Evolutionary conservation across 2,797 vertebrate species (phyloP), one percentile per base, ranked within the genome.

Genomic region (Enteromius unitaeniatus): DNA sequence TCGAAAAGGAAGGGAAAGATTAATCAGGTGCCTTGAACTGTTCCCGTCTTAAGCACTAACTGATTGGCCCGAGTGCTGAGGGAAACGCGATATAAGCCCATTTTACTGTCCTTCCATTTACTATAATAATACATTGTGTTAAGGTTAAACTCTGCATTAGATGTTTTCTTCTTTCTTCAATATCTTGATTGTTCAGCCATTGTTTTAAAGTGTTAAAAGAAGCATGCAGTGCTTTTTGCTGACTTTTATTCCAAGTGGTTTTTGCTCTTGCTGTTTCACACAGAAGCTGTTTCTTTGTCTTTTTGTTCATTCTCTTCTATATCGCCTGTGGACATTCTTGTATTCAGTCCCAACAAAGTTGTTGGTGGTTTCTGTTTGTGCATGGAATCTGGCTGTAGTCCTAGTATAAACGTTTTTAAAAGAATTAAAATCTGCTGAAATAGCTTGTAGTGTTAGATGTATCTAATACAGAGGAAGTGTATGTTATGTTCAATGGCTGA

Each of bases 21-120:
- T 93, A 90, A 92, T 92, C 87, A 87, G 85, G 76, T 86, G 86
- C 87, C 87, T 88, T 88, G 89, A 88, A 91, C 88, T 87, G 84
- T 91, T 89, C 83, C 87, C 65, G 17, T 85, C 70, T 82, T 81
- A 89, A 81, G 72, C 68, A 79, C 82, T 70, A 73, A 79, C 70
- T 88, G 89, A 88, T 87, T 78, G 84, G 87, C 88, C 80, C 37
- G 64, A 51, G 78, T 58, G 81, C 74, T 84, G 81, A 70, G 77
- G 79, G 81, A 72, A 47, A 78, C 76, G 72, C 58, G 83, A 89
- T 84, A 53, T 79, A 67, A 77, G 65, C 37, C 69, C 19, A 78
- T 62, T 67, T 49, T 72, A 64, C 82, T 64, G 53, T 78, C 74
- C 53, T 70, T 84, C 65, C 53, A 78, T 84, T 78, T 78, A 47